phyloP scores from a whole-genome alignment of 2,797 vertebrate species.

The Oreochromis mossambicus region DNA sequence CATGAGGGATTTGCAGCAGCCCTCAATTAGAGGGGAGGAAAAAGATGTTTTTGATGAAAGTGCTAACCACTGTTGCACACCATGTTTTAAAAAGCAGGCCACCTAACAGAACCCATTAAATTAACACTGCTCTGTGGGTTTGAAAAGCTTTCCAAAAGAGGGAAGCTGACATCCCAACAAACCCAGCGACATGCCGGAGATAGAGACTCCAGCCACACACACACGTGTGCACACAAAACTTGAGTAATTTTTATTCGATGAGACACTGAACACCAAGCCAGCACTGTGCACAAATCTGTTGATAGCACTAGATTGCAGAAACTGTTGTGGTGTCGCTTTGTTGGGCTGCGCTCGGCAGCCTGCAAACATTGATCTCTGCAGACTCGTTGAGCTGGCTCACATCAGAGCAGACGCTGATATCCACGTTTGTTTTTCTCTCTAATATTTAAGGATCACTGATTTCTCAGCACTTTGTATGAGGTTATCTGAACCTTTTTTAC shows the following conservation, averaged over 20 bases:
- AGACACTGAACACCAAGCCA: background rate
- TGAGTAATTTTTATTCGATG: background rate
- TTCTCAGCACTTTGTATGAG: background rate
- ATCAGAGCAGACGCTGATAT: slow-evolving; percentile 14
- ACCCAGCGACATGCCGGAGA: background rate
- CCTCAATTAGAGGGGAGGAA: background rate
- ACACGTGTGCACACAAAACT: background rate
- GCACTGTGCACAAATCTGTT: slow-evolving; percentile 4
- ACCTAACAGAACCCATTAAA: background rate
- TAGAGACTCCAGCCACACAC: background rate
- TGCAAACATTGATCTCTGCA: slow-evolving; percentile 30
- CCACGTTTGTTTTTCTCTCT: background rate
- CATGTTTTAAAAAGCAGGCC: slow-evolving; percentile 19
- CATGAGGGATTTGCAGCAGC: background rate
- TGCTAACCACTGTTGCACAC: background rate
- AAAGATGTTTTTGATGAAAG: background rate
- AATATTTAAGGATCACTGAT: background rate
- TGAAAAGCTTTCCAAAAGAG: background rate
- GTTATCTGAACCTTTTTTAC: background rate
- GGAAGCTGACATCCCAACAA: background rate
- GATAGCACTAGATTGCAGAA: slow-evolving; percentile 43
- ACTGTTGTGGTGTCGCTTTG: slow-evolving; percentile 44
- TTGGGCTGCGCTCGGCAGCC: slow-evolving; percentile 42
- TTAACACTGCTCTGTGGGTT: slow-evolving; percentile 32
- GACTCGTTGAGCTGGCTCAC: slow-evolving; percentile 28